Evolutionary conservation across 2,797 vertebrate genomes (phyloP).

Genomic region (Staurois parvus): DNA sequence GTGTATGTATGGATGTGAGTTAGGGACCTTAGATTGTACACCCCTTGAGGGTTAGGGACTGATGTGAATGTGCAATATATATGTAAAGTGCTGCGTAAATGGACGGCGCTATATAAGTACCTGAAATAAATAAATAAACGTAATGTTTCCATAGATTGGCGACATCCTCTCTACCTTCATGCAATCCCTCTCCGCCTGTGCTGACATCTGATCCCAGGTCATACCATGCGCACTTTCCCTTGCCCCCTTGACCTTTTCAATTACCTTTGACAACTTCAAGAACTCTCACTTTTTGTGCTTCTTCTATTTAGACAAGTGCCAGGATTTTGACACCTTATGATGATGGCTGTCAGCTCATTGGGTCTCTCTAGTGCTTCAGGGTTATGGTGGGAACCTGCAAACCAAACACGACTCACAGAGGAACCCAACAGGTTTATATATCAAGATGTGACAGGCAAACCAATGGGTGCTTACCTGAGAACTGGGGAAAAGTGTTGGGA

Average conservation of each 20-base stretch:
- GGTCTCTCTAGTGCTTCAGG: not conserved
- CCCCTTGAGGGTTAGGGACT: too few species aligned
- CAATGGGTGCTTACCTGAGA: not conserved
- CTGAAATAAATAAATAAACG: too few species aligned
- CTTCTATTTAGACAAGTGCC: constrained; percentile 57
- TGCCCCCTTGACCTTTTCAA: constrained; percentile 50
- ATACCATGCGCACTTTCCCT: constrained; percentile 14
- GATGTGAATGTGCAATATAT: too few species aligned
- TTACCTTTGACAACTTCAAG: constrained; percentile 30
- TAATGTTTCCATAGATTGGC: not conserved
- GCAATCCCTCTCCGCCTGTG: not conserved
- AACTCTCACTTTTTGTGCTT: constrained; percentile 49
- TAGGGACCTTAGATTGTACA: too few species aligned
- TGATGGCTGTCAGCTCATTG: not conserved
- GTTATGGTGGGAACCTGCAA: constrained; percentile 36
- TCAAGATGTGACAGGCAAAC: not conserved
- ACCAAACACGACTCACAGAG: constrained; percentile 17
- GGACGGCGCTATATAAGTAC: too few species aligned
- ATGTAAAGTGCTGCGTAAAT: too few species aligned
- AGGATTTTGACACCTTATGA: constrained; percentile 41
- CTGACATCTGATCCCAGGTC: constrained; percentile 2
- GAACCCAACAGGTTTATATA: constrained; percentile 1
- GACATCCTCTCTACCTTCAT: not conserved
- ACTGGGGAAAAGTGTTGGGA: too few species aligned
- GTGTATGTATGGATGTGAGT: too few species aligned